Evolutionary conservation across 1,140 invertebrate species (phyloP), one percentile per base, ranked within the genome.

Genomic region (Ceratina calcarata): DNA sequence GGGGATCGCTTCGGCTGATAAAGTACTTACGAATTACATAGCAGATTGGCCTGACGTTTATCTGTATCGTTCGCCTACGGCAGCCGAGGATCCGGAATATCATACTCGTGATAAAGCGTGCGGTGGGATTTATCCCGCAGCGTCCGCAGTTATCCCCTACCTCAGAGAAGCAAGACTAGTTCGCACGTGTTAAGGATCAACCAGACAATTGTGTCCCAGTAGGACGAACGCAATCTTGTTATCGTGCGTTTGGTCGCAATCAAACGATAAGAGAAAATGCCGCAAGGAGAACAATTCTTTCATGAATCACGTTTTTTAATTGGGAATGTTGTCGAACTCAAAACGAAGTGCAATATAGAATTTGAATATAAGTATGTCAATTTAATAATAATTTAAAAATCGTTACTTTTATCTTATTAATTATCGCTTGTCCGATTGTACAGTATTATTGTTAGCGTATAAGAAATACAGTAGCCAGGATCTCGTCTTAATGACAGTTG

Each of bases 131-230:
- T 57, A 64, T 72, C 20, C 60, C 68, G 16, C 32, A 49, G 65
- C 37, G 15, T 75, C 12, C 12, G 15, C 24, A 53, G 24, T 53
- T 37, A 51, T 16, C 73, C 49, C n/a, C 37, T 45, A 10, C 37
- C 37, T 45, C 37, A 10, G 37, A 20, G 18, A n/a, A 80, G 37
- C 22, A n/a, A 16, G 24, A 58, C 53, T 55, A 45, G 20, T n/a
- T 64, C 49, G 73, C 79, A 77, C 79, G 79, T 77, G 79, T 32
- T 15, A 49, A 80, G 79, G 79, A 80, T 80, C 73, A 80, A 65
- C 10, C 16, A 62, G 27, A 77, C 76, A 80, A 80, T 77, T 77
- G 58, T 45, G 58, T 57, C 64, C 27, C 51, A 49, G 24, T 27
- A 51, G 69, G 66, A 49, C 64, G 55, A 67, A 37, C 53, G 16